Evolutionary conservation across 2,797 vertebrate species (phyloP).

Genomic region (Pyrocephalus nanus): DNA sequence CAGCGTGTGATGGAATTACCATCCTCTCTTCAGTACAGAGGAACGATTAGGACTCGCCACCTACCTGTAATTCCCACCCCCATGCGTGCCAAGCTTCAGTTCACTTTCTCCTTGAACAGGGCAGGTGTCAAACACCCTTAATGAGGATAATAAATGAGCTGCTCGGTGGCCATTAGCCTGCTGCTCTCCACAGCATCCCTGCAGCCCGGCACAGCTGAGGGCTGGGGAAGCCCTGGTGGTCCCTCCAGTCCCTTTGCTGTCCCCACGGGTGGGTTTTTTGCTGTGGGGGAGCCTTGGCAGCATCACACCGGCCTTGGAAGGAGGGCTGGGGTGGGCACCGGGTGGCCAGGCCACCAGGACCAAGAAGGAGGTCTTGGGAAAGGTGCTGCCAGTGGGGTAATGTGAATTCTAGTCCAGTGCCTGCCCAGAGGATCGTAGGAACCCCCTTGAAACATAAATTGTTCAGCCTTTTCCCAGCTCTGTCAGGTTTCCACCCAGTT

Average conservation of each 20-base stretch:
- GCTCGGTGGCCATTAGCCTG: not conserved
- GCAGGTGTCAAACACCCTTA: slow-evolving; percentile 47
- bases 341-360: rapidly evolving
- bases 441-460: not conserved
- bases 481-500: rapidly evolving
- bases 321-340: not conserved
- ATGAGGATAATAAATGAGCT: slow-evolving; percentile 46
- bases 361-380: not conserved
- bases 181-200: not conserved
- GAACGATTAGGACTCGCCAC: not conserved
- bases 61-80: not conserved
- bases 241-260: not conserved
- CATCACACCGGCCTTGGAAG: not conserved
- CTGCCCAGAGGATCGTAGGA: not conserved
- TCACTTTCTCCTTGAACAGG: slow-evolving; percentile 7
- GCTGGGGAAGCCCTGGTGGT: not conserved
- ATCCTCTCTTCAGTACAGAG: not conserved
- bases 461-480: not conserved
- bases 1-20: rapidly evolving
- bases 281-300: rapidly evolving
- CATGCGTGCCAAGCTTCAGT: not conserved
- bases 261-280: not conserved
- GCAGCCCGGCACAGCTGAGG: not conserved
- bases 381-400: not conserved
- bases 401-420: rapidly evolving